A percentile compares a stretch with the other conserved stretches of the same genome.
phyloP scores from a whole-genome alignment of 2,113 vertebrate species.

The Ceuthmochares aereus region DNA sequence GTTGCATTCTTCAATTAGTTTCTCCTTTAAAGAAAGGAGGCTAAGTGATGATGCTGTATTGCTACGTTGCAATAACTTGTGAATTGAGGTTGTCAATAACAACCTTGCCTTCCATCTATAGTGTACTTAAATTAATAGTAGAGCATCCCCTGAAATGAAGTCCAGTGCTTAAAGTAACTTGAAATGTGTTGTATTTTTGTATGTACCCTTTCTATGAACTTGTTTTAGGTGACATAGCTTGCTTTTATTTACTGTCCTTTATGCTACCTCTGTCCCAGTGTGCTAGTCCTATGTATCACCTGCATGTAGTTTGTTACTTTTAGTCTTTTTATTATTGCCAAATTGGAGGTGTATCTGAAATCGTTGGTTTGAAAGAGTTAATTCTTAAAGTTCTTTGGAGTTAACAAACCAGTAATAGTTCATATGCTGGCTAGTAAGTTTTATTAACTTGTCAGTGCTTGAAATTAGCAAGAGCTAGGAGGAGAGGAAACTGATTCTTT shows the following conservation, averaged over 20 bases:
- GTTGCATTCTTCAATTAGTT: neutral
- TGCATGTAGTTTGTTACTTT: neutral
- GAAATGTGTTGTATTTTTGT: neutral
- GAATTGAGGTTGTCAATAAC: neutral
- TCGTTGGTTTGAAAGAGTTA: neutral
- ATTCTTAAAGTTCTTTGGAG: neutral
- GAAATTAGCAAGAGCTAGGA: neutral
- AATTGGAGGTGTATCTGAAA: neutral
- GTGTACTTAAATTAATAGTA: neutral
- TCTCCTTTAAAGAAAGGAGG: neutral
- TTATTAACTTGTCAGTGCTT: neutral
- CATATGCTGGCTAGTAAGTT: neutral
- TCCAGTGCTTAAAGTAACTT: neutral
- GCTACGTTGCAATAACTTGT: neutral
- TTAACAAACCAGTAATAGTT: neutral
- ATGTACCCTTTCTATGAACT: fast-evolving
- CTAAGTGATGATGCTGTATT: neutral
- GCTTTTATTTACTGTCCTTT: neutral
- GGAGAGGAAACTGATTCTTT: neutral
- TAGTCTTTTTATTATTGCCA: neutral
- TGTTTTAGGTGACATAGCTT: neutral
- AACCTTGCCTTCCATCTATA: neutral
- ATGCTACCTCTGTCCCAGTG: neutral
- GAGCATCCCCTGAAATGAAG: neutral
- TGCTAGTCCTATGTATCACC: neutral